Base-by-base conservation (phyloP, 2,113 vertebrate species). In the Phyllopteryx taeniolatus region DNA sequence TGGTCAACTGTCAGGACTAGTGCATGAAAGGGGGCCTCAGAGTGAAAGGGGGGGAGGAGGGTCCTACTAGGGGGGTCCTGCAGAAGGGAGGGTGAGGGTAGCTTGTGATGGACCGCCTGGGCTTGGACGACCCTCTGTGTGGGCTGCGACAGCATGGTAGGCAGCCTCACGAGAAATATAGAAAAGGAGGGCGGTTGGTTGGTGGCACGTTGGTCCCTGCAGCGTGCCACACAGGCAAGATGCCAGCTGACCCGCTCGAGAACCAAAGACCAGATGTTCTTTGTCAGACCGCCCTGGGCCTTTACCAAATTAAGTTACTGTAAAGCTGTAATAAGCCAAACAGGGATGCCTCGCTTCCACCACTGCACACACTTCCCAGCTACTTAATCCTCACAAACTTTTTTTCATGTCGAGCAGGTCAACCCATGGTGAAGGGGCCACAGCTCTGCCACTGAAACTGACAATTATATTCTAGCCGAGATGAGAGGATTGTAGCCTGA, bases 241-340 rank as follows among this genome's bases (percentile, higher is more conserved):
- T 42, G 89, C 91, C 90, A 92, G 72, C 72, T 87, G 72, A 67
- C 83, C 85, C 77, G 49, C 80, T 86, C 67, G 83, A 85, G 80
- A 83, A 74, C 77, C 81, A 83, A 84, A 75, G 80, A 83, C 87
- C 92, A 94, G 91, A 93, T 94, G 90, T 91, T 93, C 65, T 83
- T 71, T 87, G 75, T 92, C 90, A 87, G 80, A 76, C 87, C 87
- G 79, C 78, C 85, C 83, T 49, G 80, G 87, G 84, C 73, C 82
- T 88, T 89, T 87, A 84, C 86, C 82, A 93, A 88, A 90, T 90
- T 81, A 82, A 92, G 85, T 92, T 88, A 90, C 90, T 90, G 88
- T 91, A 87, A 92, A 92, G 87, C 88, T 90, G 81, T 87, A 84
- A 89, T 80, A 90, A 86, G 68, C 74, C 82, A 90, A 92, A 92